Base-by-base conservation (phyloP, 2,113 vertebrate species). In the Nannobrachium achirus region DNA sequence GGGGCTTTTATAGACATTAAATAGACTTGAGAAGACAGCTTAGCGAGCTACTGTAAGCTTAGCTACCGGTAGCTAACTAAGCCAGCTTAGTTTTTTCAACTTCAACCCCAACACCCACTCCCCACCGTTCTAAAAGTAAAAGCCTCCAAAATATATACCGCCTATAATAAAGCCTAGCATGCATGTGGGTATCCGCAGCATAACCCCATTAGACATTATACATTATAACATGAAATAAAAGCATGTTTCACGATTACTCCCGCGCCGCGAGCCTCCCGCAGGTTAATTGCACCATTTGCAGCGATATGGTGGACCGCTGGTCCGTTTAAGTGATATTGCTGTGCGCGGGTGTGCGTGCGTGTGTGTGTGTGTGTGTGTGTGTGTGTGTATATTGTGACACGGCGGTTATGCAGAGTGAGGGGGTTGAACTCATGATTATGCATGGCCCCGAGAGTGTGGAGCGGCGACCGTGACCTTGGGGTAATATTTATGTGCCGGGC, bases 391-490 rank as follows among this genome's bases (percentile, higher is more conserved):
- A 49, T 49, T 41, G 49, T 39, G 65, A 63, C 51, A 18, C 1
- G 9, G 56, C 13, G 62, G 56, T 66, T 57, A 61, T 73, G 76
- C 48, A 73, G 83, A 70, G 69, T 46, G 69, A 72, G n/a, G 63
- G 76, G 74, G 71, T 13, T 49, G 56, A 69, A 75, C 60, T 83
- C 86, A 73, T 89, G 84, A 73, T 81, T 89, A 90, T 89, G 82
- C 81, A 83, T 63, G 50, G 39, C 67, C 63, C 73, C 38, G 71
- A 61, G 57, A n/a, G n/a, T 85, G 83, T 86, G 79, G 4, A 5
- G 25, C 76, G 56, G 55, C 63, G 63, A 67, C 75, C 39, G 42
- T 78, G 88, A 92, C 89, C 90, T 90, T 91, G 84, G 85, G 86
- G 81, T 86, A 81, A 88, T 84, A 86, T 87, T 86, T 82, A 89